Evolutionary conservation across 2,888 invertebrate genomes (phyloP).

Genomic region (Calliscelio sp.): DNA sequence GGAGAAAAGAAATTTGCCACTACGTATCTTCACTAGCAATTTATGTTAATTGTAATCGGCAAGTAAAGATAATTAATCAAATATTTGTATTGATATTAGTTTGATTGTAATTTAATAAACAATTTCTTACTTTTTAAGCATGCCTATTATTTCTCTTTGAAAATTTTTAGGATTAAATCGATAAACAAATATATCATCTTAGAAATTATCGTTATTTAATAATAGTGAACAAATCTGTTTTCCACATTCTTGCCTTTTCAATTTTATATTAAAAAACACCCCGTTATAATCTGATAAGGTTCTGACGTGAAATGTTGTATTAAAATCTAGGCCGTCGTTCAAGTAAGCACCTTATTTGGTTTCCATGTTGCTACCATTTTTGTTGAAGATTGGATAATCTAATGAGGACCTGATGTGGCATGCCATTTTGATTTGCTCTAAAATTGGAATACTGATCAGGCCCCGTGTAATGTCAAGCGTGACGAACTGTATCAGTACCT

Average conservation of each 20-base stretch:
- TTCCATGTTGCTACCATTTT: conserved; percentile 27
- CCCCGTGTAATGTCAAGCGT: conserved; percentile 15
- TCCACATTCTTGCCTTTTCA: too few relatives aligned
- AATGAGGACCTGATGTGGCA: conserved; percentile 14
- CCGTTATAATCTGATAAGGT: conserved; percentile 4
- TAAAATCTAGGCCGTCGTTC: conserved; percentile 11
- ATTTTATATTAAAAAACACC: background rate
- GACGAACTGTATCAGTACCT: conserved; percentile 32
- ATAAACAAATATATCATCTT: background rate
- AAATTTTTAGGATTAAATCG: background rate
- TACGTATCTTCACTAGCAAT: conserved; percentile 6
- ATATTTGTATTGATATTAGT: conserved; percentile 7
- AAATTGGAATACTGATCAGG: conserved; percentile 23
- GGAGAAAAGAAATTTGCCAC: conserved; percentile 13
- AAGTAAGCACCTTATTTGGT: conserved; percentile 7
- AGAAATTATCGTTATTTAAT: background rate
- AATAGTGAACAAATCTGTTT: background rate
- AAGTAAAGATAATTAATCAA: background rate
- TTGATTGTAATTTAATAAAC: conserved; percentile 5
- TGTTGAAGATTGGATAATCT: conserved; percentile 6
- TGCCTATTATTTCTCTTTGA: conserved; percentile 9
- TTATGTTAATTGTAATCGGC: conserved; percentile 7
- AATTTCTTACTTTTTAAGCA: conserved; percentile 11
- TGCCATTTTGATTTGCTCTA: conserved; percentile 15
- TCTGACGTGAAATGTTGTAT: conserved; percentile 7